Conservation (phyloP, 2,888 invertebrate genomes). For the Drosophila lutescens region DNA sequence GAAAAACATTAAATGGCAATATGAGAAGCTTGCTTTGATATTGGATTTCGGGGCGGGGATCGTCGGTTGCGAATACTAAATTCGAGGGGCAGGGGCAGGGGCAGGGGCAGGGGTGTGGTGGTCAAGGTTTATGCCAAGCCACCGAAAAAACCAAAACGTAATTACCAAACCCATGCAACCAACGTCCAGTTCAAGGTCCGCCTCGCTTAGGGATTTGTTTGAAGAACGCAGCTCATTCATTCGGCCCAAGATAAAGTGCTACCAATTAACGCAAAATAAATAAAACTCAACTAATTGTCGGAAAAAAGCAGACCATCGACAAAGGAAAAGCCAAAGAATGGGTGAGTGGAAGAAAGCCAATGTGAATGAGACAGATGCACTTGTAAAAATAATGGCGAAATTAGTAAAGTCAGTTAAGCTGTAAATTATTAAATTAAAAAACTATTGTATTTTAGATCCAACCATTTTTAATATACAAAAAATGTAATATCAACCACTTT, state of each 20-base stretch:
- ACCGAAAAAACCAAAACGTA: conserved; percentile 54
- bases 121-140: conserved; percentile 43
- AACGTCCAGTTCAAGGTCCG: conserved; percentile 43
- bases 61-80: conserved; percentile 12
- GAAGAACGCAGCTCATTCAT: conserved; percentile 76
- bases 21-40: conserved; percentile 65
- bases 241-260: conserved; percentile 78
- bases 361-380: conserved; percentile 9
- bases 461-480: too few relatives aligned
- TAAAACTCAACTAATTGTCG: conserved; percentile 82
- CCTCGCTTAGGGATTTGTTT: conserved; percentile 60
- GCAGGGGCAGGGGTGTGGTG: neutral
- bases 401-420: neutral
- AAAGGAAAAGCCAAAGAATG: conserved; percentile 64
- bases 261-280: conserved; percentile 82
- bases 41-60: conserved; percentile 64
- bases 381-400: neutral
- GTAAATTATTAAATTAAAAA: too few relatives aligned
- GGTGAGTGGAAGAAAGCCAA: conserved; percentile 28
- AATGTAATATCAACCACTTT: too few relatives aligned
- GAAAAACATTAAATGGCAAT: conserved; percentile 73
- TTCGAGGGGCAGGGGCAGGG: neutral
- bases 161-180: conserved; percentile 61
- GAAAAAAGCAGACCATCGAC: conserved; percentile 58
- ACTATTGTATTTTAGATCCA: too few relatives aligned